These are phyloP conservation scores for Crenuchus spilurus DNA, from an alignment of 2,797 vertebrate genomes.

Conservation along the genomic window DNA sequence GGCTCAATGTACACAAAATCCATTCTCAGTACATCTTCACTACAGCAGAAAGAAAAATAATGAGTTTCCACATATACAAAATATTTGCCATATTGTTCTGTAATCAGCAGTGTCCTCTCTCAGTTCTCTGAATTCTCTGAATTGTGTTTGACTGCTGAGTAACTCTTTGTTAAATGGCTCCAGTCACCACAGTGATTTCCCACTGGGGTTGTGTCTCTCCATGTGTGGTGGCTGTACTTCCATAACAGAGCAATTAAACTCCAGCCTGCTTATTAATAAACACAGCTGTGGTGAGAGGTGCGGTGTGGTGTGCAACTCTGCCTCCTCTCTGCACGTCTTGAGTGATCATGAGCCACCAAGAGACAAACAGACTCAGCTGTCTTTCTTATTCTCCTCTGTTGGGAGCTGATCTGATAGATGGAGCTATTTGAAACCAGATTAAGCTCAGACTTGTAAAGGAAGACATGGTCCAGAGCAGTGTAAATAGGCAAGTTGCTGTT, in stretches of 20 bases:
- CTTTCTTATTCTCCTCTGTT: conserved; percentile 14
- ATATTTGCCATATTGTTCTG: no score
- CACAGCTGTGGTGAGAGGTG: conserved; percentile 58
- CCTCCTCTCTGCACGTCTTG: conserved; percentile 42
- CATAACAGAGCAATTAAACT: conserved; percentile 64
- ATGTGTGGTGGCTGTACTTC: conserved; percentile 51
- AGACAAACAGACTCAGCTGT: conserved; percentile 24
- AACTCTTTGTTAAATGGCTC: conserved; percentile 51
- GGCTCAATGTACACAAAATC: no score
- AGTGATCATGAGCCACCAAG: conserved; percentile 36
- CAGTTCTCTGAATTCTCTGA: conserved; percentile 17
- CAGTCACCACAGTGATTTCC: conserved; percentile 41
- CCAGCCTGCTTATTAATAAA: conserved; percentile 64
- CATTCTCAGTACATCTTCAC: no score
- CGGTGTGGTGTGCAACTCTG: conserved; percentile 48
- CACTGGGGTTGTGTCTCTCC: conserved; percentile 47
- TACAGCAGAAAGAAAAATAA: no score
- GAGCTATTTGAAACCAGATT: conserved; percentile 3
- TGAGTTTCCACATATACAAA: no score
- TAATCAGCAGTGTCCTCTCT: conserved; percentile 3
- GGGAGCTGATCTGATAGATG: conserved; percentile 14
- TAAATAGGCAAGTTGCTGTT: no score
- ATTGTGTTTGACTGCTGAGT: conserved; percentile 35
- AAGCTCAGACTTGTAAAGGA: background rate
- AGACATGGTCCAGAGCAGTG: background rate